Conservation (phyloP, 2,113 vertebrate genomes). For the Solenodon paradoxus region DNA sequence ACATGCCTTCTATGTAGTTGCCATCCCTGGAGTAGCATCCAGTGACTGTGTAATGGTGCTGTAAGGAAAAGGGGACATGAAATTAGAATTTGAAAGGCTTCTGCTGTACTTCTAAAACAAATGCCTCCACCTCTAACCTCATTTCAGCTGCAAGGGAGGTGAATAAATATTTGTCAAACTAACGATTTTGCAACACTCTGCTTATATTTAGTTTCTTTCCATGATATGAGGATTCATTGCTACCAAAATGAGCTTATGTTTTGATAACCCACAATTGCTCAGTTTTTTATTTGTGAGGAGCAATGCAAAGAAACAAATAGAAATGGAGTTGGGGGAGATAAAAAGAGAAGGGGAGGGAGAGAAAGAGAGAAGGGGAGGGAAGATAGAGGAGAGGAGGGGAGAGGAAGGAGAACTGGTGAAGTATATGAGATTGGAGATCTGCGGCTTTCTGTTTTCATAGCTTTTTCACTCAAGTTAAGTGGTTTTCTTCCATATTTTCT, state of each 20-base stretch:
- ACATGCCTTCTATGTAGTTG: background rate
- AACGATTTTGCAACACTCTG: background rate
- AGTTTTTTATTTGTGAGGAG: background rate
- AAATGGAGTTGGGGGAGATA: background rate
- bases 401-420: background rate
- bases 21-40: background rate
- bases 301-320: slow-evolving; percentile 7
- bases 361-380: background rate
- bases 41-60: background rate
- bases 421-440: background rate
- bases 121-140: background rate
- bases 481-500: background rate
- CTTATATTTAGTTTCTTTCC: background rate
- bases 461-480: background rate
- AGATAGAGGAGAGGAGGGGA: background rate
- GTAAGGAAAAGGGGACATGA: background rate
- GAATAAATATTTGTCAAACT: background rate
- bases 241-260: background rate
- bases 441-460: background rate
- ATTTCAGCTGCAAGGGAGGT: background rate
- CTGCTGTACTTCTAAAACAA: background rate
- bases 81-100: background rate
- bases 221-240: background rate
- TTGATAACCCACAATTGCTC: background rate
- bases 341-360: background rate